Percentiles rank a stretch among this genome's conserved stretches.
phyloP scores from a whole-genome alignment of 2,888 invertebrate genomes.

The Phorcus lineatus region DNA sequence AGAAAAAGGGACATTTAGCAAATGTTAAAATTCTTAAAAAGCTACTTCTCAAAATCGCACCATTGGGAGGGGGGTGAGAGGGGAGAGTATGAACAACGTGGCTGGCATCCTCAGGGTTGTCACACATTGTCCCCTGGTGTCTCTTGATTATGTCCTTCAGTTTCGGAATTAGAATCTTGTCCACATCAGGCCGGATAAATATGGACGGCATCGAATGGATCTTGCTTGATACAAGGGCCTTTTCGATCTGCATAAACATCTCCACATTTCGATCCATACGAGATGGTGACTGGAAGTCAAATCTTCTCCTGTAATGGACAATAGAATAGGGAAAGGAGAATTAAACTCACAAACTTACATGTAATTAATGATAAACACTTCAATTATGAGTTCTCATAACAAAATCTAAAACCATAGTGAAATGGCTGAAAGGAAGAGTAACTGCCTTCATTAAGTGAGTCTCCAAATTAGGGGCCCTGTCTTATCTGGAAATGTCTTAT shows the following conservation, averaged over 20 bases:
- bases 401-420: background rate
- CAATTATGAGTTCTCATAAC: background rate
- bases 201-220: slow-evolving; percentile 87
- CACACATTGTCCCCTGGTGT: slow-evolving; percentile 88
- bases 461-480: no score
- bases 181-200: slow-evolving; percentile 86
- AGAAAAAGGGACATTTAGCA: no score
- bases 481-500: no score
- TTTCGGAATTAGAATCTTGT: slow-evolving; percentile 83
- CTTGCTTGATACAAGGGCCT: slow-evolving; percentile 88
- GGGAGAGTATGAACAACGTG: slow-evolving; percentile 90
- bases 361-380: background rate
- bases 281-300: slow-evolving; percentile 88
- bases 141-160: slow-evolving; percentile 91
- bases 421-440: no score
- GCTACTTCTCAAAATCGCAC: no score
- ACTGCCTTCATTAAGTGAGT: no score
- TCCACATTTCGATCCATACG: slow-evolving; percentile 94
- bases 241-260: slow-evolving; percentile 83
- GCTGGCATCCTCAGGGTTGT: slow-evolving; percentile 91
- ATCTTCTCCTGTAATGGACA: slow-evolving; percentile 81
- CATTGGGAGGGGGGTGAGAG: slow-evolving; percentile 57
- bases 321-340: background rate
- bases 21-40: background rate
- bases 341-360: background rate